Base-by-base conservation (phyloP, 2,113 vertebrate species). In the Pelecanoides urinatrix region DNA sequence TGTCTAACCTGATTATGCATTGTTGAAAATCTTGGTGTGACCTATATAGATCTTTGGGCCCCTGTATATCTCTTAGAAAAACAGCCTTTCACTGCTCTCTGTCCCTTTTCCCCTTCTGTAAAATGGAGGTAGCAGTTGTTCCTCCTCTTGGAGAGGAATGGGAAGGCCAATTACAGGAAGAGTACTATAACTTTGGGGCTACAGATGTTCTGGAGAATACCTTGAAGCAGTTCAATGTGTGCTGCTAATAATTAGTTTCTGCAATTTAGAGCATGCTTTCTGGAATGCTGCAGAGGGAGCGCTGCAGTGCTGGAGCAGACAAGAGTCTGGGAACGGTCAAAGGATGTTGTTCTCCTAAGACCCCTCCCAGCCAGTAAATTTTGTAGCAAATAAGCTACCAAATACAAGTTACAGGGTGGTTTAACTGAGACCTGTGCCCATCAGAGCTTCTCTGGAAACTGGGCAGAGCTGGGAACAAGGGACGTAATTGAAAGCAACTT, bases 391-490 rank as follows among this genome's bases (percentile, higher is more conserved):
- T 9, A 50, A 76, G 16, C n/a, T 66, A 25, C 62, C 11, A 34
- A 44, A 59, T 26, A 26, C 16, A 66, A 65, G 65, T 40, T 82
- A 18, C 16, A 7, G 73, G 49, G 34, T 13, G 36, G 36, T 5
- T 72, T 66, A 94, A 70, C 16, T 7, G n/a, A 67, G 73, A 75
- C 30, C n/a, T n/a, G 65, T 47, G 58, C 34, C 82, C 52, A 7
- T 49, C 2, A 1, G 55, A 77, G 63, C 42, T 67, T 61, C 65
- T 58, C 83, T 61, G 52, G 42, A 67, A 78, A 59, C 44, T 9
- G 42, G 72, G 81, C 56, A 83, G 81, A 70, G 61, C 40, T 61
- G 58, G 76, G 77, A 94, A 92, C 91, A 95, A 94, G 91, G 91
- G 50, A 16, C 1, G 25, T 14, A 30, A 89, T 81, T 94, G 96